These are phyloP conservation scores for Drosophila chauvacae DNA, from an alignment of 1,140 invertebrate species.

Conservation along the genomic window DNA sequence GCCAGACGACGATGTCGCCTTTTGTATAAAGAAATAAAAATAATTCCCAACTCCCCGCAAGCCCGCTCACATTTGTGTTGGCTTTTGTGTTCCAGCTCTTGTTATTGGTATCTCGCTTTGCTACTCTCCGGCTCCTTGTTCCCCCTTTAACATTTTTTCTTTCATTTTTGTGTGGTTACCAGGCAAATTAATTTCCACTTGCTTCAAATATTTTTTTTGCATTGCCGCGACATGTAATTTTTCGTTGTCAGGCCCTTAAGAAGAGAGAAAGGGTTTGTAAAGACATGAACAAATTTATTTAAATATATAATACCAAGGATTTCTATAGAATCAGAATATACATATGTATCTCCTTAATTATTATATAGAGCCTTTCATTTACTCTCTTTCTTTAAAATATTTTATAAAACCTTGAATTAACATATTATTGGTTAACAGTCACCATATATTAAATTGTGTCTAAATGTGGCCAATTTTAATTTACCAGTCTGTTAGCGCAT, in stretches of 20 bases:
- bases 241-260: constrained; percentile 11
- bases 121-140: constrained; percentile 9
- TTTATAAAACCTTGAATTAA: too few species aligned
- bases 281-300: neutral
- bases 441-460: too few species aligned
- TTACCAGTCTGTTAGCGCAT: too few species aligned
- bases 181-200: constrained; percentile 71
- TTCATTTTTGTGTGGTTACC: constrained; percentile 14
- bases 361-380: neutral
- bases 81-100: constrained; percentile 30
- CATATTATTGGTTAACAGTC: too few species aligned
- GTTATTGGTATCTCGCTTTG: constrained; percentile 46
- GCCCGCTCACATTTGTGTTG: constrained; percentile 29
- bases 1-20: constrained; percentile 72
- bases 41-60: constrained; percentile 41
- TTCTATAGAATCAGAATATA: too few species aligned
- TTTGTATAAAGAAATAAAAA: constrained; percentile 81
- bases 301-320: neutral
- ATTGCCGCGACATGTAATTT: constrained; percentile 27
- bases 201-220: constrained; percentile 12
- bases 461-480: too few species aligned
- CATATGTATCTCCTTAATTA: neutral
- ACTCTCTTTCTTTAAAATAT: too few species aligned
- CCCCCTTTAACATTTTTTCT: neutral
- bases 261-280: neutral